Percentiles rank a stretch among this genome's conserved stretches.
Evolutionary conservation across 2,888 invertebrate genomes (phyloP).

Genomic region (Erynnis tages): DNA sequence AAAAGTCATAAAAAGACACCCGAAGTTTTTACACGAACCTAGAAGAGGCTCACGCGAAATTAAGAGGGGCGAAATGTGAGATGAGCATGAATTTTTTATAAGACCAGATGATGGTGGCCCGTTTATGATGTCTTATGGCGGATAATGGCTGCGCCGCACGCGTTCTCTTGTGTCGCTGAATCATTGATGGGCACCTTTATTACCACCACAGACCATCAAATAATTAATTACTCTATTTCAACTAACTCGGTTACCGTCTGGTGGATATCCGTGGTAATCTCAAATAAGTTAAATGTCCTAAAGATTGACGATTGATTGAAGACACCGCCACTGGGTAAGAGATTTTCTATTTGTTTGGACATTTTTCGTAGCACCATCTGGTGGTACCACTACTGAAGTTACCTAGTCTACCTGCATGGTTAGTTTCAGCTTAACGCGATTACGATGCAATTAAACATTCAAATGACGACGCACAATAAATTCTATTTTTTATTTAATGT

Average conservation of each 20-base stretch:
- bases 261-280: slow-evolving; percentile 1
- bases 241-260: not conserved
- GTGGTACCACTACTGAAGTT: too few relatives aligned
- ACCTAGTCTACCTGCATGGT: too few relatives aligned
- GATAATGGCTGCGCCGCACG: slow-evolving; percentile 75
- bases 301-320: too few relatives aligned
- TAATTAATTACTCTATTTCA: slow-evolving; percentile 66
- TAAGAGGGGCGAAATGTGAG: slow-evolving; percentile 82
- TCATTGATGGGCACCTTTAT: slow-evolving; percentile 76
- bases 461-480: too few relatives aligned
- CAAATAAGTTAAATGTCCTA: not conserved
- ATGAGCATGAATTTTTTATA: slow-evolving; percentile 82
- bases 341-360: not conserved
- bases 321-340: too few relatives aligned
- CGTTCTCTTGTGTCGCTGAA: slow-evolving; percentile 72
- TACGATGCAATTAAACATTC: too few relatives aligned
- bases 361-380: too few relatives aligned
- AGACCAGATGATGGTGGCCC: slow-evolving; percentile 79
- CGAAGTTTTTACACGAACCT: slow-evolving; percentile 81
- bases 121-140: slow-evolving; percentile 81
- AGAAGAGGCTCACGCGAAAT: slow-evolving; percentile 79
- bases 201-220: slow-evolving; percentile 59
- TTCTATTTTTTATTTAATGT: too few relatives aligned
- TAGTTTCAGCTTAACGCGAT: too few relatives aligned
- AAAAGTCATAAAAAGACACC: slow-evolving; percentile 82